phyloP scores from a whole-genome alignment of 1,140 invertebrate species.

The Rhopalosiphum padi region DNA sequence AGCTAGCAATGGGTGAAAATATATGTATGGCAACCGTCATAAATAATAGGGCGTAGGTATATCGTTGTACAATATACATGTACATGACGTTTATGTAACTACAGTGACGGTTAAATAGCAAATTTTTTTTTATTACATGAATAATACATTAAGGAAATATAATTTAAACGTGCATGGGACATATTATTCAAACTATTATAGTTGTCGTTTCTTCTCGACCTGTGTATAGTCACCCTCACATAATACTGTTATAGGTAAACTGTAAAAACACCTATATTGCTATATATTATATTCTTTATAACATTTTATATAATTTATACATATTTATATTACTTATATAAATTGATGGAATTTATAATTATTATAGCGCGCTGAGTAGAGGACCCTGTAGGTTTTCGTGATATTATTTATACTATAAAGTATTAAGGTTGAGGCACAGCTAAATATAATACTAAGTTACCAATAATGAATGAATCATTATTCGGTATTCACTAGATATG shows the following conservation, averaged over 20 bases:
- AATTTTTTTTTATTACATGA: neutral
- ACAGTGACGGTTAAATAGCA: neutral
- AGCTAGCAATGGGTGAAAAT: neutral
- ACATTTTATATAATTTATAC: neutral
- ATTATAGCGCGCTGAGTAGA: neutral
- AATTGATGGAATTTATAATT: neutral
- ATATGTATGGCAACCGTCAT: neutral
- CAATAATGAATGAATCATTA: neutral
- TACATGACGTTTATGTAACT: neutral
- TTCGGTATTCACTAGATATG: neutral
- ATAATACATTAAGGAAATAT: conserved; percentile 26
- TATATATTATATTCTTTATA: neutral
- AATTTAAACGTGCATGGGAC: neutral
- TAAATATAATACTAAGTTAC: neutral
- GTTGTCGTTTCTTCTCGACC: neutral
- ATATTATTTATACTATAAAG: no score
- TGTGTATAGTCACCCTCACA: neutral
- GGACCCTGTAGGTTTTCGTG: neutral
- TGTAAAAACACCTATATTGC: neutral
- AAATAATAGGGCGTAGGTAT: neutral
- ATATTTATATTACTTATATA: neutral
- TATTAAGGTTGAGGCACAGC: no score
- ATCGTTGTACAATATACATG: neutral
- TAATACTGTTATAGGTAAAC: neutral
- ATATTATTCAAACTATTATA: conserved; percentile 14